Percentiles rank a stretch among this genome's conserved stretches.
Conservation (phyloP, 2,113 vertebrate genomes). For the Passer montanus region DNA sequence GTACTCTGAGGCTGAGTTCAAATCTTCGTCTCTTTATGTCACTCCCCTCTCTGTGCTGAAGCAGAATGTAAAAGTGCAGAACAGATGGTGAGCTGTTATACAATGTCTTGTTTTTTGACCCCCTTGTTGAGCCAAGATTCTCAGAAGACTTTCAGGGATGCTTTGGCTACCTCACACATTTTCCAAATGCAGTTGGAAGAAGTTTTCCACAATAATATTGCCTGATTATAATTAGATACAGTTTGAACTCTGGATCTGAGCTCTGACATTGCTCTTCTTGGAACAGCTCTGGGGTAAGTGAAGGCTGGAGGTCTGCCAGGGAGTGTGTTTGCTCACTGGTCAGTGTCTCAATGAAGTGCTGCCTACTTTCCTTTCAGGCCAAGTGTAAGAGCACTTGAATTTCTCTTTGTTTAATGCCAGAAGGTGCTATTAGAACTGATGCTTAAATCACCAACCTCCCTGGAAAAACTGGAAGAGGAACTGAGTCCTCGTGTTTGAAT, state of each 20-base stretch:
- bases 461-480: background rate
- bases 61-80: conserved; percentile 48
- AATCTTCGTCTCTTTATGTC: conserved; percentile 61
- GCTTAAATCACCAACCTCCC: background rate
- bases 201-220: background rate
- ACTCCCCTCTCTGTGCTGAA: background rate
- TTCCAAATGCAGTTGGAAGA: conserved; percentile 36
- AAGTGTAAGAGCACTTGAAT: background rate
- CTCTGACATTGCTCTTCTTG: background rate
- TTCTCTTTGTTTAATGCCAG: background rate
- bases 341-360: background rate
- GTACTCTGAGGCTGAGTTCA: conserved; percentile 68
- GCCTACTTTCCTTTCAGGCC: background rate
- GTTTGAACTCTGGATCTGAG: background rate
- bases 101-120: background rate
- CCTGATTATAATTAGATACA: conserved; percentile 3
- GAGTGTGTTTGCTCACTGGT: background rate
- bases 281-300: background rate
- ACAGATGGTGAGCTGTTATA: conserved; percentile 11
- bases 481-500: background rate
- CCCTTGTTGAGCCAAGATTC: background rate
- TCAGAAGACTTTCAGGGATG: conserved; percentile 15
- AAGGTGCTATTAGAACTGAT: background rate
- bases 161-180: conserved; percentile 40
- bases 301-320: background rate